These are phyloP conservation scores for Fratercula arctica DNA, from an alignment of 2,797 vertebrate genomes.

Conservation along the genomic window DNA sequence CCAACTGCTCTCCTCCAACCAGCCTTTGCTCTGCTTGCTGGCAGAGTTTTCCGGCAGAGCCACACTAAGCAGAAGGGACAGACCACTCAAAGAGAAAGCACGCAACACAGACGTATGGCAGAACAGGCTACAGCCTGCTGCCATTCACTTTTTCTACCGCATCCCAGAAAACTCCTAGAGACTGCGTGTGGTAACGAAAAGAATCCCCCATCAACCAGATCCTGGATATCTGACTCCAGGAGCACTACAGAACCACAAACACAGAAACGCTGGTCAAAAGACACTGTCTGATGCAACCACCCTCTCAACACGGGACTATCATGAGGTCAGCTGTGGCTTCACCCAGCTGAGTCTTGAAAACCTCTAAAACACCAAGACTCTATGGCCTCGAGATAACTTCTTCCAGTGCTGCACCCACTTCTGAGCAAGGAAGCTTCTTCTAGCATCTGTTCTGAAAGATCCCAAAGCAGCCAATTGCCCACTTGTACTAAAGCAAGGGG, in stretches of 20 bases:
- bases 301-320: rapidly evolving
- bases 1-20: neutral
- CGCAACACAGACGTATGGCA: neutral
- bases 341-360: neutral
- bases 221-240: neutral
- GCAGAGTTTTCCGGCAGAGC: neutral
- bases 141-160: neutral
- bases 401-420: neutral
- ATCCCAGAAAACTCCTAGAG: neutral
- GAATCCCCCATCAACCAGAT: neutral
- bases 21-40: neutral
- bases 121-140: neutral
- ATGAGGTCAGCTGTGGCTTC: neutral
- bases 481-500: neutral
- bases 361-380: neutral
- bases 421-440: neutral
- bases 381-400: neutral
- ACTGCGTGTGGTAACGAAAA: neutral
- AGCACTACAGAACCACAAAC: neutral
- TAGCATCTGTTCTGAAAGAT: neutral
- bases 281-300: neutral
- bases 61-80: neutral
- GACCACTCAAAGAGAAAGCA: neutral
- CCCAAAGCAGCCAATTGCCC: neutral
- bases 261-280: neutral